Conservation (phyloP, 2,113 vertebrate genomes). For the Patagioenas fasciata region DNA sequence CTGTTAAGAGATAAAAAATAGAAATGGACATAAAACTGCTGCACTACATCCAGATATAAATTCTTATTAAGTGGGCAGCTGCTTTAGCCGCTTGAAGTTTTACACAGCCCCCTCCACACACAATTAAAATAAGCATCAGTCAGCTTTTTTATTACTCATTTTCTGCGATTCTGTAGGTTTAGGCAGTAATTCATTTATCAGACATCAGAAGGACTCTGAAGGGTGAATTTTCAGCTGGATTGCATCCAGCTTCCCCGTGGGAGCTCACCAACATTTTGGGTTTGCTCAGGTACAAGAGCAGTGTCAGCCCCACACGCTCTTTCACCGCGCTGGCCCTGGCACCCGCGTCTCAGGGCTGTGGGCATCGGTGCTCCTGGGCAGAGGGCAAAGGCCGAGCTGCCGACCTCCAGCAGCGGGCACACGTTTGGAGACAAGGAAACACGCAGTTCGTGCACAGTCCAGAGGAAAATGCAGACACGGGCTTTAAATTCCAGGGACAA, state of each 20-base stretch:
- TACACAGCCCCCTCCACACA: neutral
- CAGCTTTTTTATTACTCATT: neutral
- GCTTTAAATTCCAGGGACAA: neutral
- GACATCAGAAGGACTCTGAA: neutral
- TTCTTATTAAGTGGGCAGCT: neutral
- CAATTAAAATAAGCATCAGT: neutral
- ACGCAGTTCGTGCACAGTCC: neutral
- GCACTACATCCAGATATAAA: neutral
- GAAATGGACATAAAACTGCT: neutral
- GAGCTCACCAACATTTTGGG: neutral
- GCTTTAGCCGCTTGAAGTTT: neutral
- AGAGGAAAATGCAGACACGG: neutral
- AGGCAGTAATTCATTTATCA: neutral
- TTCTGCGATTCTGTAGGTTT: neutral
- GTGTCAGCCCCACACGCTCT: neutral
- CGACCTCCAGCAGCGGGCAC: neutral
- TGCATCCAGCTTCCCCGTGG: neutral
- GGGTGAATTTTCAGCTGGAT: neutral
- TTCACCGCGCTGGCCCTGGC: accelerated
- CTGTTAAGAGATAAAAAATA: slow-evolving; percentile 66
- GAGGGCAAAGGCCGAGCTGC: neutral
- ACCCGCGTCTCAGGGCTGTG: accelerated
- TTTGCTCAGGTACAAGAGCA: neutral
- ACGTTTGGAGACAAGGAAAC: neutral
- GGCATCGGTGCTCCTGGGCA: neutral